phyloP scores from a whole-genome alignment of 1,140 invertebrate genomes.

The Drosophila pallidifrons region DNA sequence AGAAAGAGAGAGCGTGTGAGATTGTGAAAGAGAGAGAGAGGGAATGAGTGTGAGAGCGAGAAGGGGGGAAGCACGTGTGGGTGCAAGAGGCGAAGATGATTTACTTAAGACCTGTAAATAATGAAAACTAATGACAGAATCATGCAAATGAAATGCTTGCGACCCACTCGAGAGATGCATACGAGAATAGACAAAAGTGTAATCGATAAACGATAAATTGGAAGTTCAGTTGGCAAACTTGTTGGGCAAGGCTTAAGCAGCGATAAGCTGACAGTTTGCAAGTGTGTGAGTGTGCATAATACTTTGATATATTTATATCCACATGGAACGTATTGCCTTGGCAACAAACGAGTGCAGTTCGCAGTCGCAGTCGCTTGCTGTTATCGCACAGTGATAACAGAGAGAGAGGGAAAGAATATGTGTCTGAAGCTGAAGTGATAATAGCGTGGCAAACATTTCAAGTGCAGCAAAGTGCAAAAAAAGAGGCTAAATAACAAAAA shows the following conservation, averaged over 20 bases:
- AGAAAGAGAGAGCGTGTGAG: constrained; percentile 6
- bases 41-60: not conserved
- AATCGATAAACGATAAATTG: not conserved
- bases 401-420: not conserved
- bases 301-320: constrained; percentile 7
- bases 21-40: not conserved
- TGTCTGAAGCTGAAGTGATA: constrained; percentile 17
- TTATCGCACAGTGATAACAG: constrained; percentile 5
- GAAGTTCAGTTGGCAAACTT: constrained; percentile 13
- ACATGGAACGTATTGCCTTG: not conserved
- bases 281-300: not conserved
- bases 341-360: constrained; percentile 7
- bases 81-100: constrained; percentile 36
- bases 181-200: not conserved
- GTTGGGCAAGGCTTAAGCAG: constrained; percentile 7
- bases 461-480: constrained; percentile 36
- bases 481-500: not conserved
- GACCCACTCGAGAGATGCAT: constrained; percentile 4
- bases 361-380: too few species aligned
- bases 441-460: constrained; percentile 30
- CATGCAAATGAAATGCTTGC: constrained; percentile 64
- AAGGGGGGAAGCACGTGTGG: constrained; percentile 3
- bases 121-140: constrained; percentile 71
- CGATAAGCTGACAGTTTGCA: constrained; percentile 9
- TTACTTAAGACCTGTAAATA: constrained; percentile 41